These are phyloP conservation scores for Ochropleura leucogaster DNA, from an alignment of 2,888 invertebrate species.

Conservation along the genomic window DNA sequence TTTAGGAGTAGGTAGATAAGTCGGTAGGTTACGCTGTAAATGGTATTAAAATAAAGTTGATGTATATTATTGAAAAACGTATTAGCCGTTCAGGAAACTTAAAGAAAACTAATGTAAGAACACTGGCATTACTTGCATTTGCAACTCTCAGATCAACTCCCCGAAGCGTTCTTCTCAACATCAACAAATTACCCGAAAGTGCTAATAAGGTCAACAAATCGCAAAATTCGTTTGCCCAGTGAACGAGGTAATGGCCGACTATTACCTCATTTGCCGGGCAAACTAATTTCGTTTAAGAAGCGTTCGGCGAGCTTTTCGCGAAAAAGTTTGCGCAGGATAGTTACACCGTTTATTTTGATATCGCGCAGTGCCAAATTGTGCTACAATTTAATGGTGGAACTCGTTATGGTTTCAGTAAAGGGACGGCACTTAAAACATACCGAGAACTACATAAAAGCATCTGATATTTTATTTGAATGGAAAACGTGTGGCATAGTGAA, in stretches of 20 bases:
- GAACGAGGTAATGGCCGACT: conserved; percentile 48
- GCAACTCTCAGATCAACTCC: not conserved
- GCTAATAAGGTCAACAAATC: conserved; percentile 54
- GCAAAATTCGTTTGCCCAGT: conserved; percentile 51
- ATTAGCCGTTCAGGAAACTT: not conserved
- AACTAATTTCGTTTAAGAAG: conserved; percentile 56
- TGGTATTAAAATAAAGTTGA: not conserved
- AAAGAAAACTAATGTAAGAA: not conserved
- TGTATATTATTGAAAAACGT: not conserved
- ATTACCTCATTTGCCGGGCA: conserved; percentile 53
- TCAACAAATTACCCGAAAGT: conserved; percentile 42
- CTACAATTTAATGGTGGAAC: conserved; percentile 9
- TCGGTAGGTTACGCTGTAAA: too few relatives aligned
- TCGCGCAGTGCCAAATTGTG: conserved; percentile 8
- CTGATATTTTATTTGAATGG: not conserved
- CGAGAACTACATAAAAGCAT: not conserved
- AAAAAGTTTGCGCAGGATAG: conserved; percentile 35
- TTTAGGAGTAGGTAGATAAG: not conserved
- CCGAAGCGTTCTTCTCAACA: conserved; percentile 3
- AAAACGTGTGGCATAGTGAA: not conserved
- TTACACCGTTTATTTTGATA: conserved; percentile 34
- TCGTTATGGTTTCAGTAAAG: not conserved
- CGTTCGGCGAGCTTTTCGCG: conserved; percentile 29
- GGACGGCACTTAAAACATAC: not conserved
- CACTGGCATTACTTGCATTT: not conserved